Evolutionary conservation across 2,888 invertebrate species (phyloP).

Genomic region (Nowickia ferox): DNA sequence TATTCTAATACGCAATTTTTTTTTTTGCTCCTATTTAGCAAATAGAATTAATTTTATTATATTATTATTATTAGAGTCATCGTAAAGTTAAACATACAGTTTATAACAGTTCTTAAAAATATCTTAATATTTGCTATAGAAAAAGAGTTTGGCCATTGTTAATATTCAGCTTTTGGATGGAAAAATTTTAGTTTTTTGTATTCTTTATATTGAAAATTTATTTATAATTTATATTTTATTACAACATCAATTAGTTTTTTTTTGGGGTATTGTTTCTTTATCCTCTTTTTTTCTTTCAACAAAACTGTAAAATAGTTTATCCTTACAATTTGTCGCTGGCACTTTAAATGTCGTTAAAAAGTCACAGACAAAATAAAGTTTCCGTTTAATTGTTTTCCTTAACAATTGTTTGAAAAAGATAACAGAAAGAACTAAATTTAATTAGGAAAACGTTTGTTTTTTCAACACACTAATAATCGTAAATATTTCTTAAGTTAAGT

Average conservation of each 20-base stretch:
- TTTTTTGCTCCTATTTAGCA: too few relatives aligned
- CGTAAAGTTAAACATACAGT: too few relatives aligned
- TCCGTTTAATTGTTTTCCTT: slow-evolving; percentile 7
- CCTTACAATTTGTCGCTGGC: neutral
- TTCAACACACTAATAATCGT: neutral
- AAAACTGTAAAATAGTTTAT: slow-evolving; percentile 18
- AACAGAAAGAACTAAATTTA: slow-evolving; percentile 1
- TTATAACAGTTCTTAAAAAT: too few relatives aligned
- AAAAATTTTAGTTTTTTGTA: too few relatives aligned
- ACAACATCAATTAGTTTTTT: neutral
- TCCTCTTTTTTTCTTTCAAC: neutral
- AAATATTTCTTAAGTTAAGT: too few relatives aligned
- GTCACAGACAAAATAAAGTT: slow-evolving; percentile 3
- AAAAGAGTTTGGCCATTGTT: too few relatives aligned
- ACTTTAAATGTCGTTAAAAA: neutral
- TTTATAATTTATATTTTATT: neutral
- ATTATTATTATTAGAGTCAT: too few relatives aligned
- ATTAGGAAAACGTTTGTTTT: neutral
- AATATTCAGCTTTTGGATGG: too few relatives aligned
- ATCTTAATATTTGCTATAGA: too few relatives aligned
- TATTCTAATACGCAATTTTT: too few relatives aligned
- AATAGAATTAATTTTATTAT: too few relatives aligned
- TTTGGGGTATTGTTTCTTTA: neutral
- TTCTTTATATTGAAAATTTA: too few relatives aligned
- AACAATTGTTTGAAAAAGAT: neutral